These are phyloP conservation scores for Sitophilus oryzae DNA, from an alignment of 1,140 invertebrate genomes.

Conservation along the genomic window DNA sequence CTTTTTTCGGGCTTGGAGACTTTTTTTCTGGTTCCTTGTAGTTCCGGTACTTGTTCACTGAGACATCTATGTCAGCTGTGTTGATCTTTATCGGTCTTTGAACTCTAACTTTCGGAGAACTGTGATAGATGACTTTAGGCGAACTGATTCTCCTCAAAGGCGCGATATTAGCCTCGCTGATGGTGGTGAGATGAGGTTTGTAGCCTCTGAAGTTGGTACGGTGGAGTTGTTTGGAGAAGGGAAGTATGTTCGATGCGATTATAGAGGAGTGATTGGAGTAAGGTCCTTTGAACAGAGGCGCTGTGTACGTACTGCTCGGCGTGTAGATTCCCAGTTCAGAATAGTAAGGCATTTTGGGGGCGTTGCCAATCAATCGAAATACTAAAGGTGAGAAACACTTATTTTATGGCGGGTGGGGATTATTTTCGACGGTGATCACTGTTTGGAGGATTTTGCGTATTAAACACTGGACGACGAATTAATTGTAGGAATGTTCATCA, in stretches of 20 bases:
- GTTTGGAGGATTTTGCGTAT: background rate
- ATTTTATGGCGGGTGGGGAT: constrained; percentile 2
- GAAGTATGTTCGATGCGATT: constrained; percentile 39
- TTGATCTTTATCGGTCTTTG: constrained; percentile 62
- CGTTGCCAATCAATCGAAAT: constrained; percentile 25
- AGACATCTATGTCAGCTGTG: constrained; percentile 78
- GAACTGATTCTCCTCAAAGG: constrained; percentile 46
- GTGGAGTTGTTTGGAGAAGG: constrained; percentile 16
- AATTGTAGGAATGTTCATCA: too few species aligned
- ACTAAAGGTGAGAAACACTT: constrained; percentile 20
- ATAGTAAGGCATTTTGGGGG: constrained; percentile 50
- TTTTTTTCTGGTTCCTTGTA: constrained; percentile 33
- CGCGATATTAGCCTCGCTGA: constrained; percentile 54
- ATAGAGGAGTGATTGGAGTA: constrained; percentile 55
- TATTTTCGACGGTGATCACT: background rate
- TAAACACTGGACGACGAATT: background rate
- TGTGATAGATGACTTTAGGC: constrained; percentile 43
- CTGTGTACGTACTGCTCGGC: constrained; percentile 33
- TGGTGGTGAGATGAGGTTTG: constrained; percentile 67
- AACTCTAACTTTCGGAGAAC: constrained; percentile 46
- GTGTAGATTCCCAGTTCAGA: constrained; percentile 55
- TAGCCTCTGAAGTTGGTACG: constrained; percentile 44
- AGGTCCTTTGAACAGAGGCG: constrained; percentile 47
- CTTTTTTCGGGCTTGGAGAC: constrained; percentile 44
- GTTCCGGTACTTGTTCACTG: constrained; percentile 53